Conservation (phyloP, 2,888 invertebrate genomes). For the Andrena marginata region DNA sequence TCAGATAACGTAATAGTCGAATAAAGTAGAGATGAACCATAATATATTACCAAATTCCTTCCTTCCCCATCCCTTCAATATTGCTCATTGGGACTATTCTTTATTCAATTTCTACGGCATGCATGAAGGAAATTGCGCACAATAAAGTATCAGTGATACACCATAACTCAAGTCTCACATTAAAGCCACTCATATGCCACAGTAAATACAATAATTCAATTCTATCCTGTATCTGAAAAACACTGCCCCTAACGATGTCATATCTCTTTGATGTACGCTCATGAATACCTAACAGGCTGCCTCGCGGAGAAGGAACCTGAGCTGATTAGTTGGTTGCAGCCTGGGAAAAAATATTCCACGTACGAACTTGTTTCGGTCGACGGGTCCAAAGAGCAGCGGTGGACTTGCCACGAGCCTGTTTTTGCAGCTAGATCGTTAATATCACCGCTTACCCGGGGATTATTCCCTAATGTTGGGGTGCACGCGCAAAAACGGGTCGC, state of each 20-base stretch:
- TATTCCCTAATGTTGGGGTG: constrained; percentile 45
- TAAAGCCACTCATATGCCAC: too few relatives aligned
- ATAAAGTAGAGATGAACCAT: too few relatives aligned
- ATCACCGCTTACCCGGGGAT: constrained; percentile 72
- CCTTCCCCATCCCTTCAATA: too few relatives aligned
- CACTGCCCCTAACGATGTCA: neutral
- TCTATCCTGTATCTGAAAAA: too few relatives aligned
- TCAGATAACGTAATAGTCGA: too few relatives aligned
- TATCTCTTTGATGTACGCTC: constrained; percentile 52
- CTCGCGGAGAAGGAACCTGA: constrained; percentile 21
- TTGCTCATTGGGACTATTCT: too few relatives aligned
- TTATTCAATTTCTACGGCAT: too few relatives aligned
- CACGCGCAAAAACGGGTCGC: constrained; percentile 15
- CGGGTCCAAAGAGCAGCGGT: constrained; percentile 33
- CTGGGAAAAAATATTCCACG: constrained; percentile 57
- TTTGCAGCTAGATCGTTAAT: constrained; percentile 70
- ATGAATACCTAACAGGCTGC: constrained; percentile 33
- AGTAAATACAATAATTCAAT: too few relatives aligned
- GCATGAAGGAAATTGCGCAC: too few relatives aligned
- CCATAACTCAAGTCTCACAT: too few relatives aligned
- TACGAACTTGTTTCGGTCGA: constrained; percentile 51
- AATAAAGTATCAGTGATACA: too few relatives aligned
- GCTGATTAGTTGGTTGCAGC: constrained; percentile 65
- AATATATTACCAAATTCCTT: too few relatives aligned
- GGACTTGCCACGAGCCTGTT: constrained; percentile 49